These are phyloP conservation scores for Buphagus erythrorhynchus DNA, from an alignment of 2,797 vertebrate genomes.

Conservation along the genomic window DNA sequence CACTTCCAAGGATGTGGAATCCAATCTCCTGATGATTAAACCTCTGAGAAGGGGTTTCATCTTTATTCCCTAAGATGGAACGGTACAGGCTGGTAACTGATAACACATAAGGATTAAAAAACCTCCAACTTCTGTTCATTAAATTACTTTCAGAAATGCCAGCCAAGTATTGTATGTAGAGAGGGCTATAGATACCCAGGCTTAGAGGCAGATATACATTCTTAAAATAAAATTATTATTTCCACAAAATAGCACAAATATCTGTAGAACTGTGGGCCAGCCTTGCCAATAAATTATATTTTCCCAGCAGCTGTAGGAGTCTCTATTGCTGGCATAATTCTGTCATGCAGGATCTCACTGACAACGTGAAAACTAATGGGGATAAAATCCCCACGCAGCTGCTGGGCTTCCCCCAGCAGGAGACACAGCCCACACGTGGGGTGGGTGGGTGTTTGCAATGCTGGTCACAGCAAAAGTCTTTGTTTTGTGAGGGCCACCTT, in stretches of 20 bases:
- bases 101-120: background rate
- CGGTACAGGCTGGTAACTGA: background rate
- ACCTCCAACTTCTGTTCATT: background rate
- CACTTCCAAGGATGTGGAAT: background rate
- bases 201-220: background rate
- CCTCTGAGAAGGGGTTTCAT: background rate
- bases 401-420: slow-evolving; percentile 34
- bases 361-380: background rate
- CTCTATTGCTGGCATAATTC: slow-evolving; percentile 1
- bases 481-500: background rate
- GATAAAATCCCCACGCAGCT: slow-evolving; percentile 13
- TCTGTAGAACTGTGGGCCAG: background rate
- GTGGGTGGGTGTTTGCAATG: background rate
- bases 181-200: background rate
- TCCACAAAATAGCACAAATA: background rate
- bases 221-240: background rate
- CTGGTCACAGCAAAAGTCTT: background rate
- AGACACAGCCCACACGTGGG: background rate
- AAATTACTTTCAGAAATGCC: slow-evolving; percentile 11
- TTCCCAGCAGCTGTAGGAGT: background rate
- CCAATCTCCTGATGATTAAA: background rate
- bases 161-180: background rate
- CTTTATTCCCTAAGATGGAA: background rate
- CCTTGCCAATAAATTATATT: background rate
- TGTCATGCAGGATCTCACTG: background rate